Percentiles rank a stretch among this genome's conserved stretches.
Conservation (phyloP, 2,113 vertebrate genomes). For the Grus americana region DNA sequence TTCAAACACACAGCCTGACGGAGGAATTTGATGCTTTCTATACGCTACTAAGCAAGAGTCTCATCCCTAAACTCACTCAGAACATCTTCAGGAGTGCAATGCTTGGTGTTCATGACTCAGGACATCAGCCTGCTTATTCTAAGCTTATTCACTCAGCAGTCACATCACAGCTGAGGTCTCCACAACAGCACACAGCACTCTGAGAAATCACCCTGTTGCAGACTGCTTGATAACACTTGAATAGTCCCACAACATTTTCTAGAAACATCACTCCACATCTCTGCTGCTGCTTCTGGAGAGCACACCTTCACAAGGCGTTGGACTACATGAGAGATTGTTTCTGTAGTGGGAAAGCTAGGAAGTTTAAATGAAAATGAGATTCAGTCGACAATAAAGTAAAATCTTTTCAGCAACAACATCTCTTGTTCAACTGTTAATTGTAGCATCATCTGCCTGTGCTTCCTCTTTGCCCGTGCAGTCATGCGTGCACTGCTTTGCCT, state of each 20-base stretch:
- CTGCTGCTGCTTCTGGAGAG: background rate
- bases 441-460: background rate
- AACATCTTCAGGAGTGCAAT: background rate
- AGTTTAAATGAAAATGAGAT: background rate
- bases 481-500: background rate
- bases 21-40: background rate
- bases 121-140: background rate
- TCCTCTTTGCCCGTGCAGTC: background rate
- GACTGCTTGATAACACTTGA: background rate
- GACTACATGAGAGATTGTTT: background rate
- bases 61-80: background rate
- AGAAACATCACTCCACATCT: background rate
- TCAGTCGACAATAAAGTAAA: background rate
- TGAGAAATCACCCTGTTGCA: background rate
- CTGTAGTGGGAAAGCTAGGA: background rate
- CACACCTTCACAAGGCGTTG: background rate
- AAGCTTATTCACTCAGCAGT: background rate
- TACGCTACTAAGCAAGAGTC: background rate
- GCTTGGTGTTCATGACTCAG: background rate
- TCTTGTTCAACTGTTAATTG: background rate
- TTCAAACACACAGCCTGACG: background rate
- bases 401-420: background rate
- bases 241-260: background rate
- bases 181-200: background rate
- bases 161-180: background rate